Evolutionary conservation across 2,797 vertebrate species (phyloP).

Genomic region (Petrocephalus schoutedeni): DNA sequence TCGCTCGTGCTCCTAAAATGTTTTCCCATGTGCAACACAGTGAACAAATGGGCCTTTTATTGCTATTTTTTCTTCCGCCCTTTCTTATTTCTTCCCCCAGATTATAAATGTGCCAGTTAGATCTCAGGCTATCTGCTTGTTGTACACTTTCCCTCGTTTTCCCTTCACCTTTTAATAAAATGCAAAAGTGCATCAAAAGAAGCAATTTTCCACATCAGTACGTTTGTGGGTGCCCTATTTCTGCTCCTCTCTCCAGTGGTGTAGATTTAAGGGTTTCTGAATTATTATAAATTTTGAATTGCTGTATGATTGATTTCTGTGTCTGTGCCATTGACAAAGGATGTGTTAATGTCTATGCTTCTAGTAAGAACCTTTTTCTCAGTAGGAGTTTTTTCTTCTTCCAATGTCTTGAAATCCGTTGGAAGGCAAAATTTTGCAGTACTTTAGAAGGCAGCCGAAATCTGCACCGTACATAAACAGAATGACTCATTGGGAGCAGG

Average conservation of each 20-base stretch:
- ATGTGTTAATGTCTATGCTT: not conserved
- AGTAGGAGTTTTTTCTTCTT: not conserved
- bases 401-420: not conserved
- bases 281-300: not conserved
- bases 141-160: not conserved
- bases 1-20: not conserved
- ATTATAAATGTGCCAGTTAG: conserved; percentile 12
- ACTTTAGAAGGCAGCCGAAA: not conserved
- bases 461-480: not conserved
- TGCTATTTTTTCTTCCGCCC: not conserved
- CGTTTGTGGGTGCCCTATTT: conserved; percentile 12
- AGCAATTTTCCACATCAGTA: conserved; percentile 16
- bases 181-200: conserved; percentile 21
- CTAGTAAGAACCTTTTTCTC: not conserved
- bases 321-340: not conserved
- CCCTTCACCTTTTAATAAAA: conserved; percentile 17
- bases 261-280: not conserved
- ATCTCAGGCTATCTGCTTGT: conserved; percentile 11
- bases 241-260: not conserved
- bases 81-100: not conserved
- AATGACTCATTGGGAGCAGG: not conserved
- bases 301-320: not conserved
- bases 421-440: not conserved
- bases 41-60: not conserved
- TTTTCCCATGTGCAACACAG: not conserved